Percentiles rank a stretch among this genome's conserved stretches.
Evolutionary conservation across 2,888 invertebrate genomes (phyloP).

Genomic region (Andrena haemorrhoa): DNA sequence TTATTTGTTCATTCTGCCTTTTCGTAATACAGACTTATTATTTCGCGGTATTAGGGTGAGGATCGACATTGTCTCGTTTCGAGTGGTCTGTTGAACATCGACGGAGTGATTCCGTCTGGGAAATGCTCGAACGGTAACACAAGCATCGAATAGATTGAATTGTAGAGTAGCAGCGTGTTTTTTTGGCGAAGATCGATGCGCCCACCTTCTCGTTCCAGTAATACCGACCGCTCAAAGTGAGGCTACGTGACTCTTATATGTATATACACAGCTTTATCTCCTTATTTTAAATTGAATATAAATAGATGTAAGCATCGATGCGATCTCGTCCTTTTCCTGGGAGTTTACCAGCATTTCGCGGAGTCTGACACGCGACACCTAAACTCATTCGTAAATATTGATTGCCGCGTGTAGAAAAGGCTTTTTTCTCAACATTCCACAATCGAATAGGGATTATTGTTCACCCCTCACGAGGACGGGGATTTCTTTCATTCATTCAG

Average conservation of each 20-base stretch:
- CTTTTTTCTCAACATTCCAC: neutral
- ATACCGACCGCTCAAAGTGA: conserved; percentile 57
- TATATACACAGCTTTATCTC: conserved; percentile 44
- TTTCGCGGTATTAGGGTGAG: neutral
- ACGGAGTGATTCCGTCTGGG: conserved; percentile 3
- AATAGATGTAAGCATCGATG: conserved; percentile 38
- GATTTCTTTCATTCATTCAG: neutral
- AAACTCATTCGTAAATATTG: neutral
- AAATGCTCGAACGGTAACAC: conserved; percentile 6
- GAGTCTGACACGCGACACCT: neutral
- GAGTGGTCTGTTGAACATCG: neutral
- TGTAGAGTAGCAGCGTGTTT: conserved; percentile 40
- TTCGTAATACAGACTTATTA: neutral
- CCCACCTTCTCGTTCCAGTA: conserved; percentile 65
- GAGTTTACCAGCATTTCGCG: neutral
- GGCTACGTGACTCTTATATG: conserved; percentile 48
- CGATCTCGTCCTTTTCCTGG: conserved; percentile 24
- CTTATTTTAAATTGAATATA: conserved; percentile 57
- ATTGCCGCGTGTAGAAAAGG: neutral
- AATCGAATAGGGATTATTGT: neutral
- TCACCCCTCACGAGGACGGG: neutral
- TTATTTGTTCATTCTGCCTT: neutral
- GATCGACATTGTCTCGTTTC: neutral
- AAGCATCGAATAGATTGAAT: conserved; percentile 45
- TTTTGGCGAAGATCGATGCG: conserved; percentile 67